These are phyloP conservation scores for Chorisops tibialis DNA, from an alignment of 2,888 invertebrate genomes.

Conservation along the genomic window DNA sequence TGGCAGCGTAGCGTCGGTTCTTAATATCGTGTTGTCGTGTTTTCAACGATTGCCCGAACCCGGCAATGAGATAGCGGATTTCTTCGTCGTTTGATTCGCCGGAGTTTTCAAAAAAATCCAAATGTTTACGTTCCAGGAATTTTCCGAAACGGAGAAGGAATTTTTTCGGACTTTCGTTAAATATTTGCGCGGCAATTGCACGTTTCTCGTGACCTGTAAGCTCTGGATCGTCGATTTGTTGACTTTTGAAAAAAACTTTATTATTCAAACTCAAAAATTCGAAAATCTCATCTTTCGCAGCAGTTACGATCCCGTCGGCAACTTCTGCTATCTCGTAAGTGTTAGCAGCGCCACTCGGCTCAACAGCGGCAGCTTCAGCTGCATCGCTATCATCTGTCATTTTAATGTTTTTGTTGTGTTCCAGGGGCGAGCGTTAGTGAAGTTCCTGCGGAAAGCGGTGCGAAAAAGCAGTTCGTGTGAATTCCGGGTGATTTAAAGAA, in stretches of 20 bases:
- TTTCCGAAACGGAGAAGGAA: conserved; percentile 78
- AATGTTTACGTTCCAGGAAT: conserved; percentile 63
- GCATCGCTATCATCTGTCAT: conserved; percentile 8
- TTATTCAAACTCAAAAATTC: conserved; percentile 42
- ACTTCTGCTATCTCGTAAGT: background rate
- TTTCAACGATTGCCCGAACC: conserved; percentile 58
- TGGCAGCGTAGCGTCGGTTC: conserved; percentile 79
- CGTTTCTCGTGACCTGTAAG: conserved; percentile 67
- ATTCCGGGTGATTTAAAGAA: background rate
- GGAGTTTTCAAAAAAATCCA: conserved; percentile 62
- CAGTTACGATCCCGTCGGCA: background rate
- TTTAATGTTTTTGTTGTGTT: too few species aligned
- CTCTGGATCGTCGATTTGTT: conserved; percentile 76
- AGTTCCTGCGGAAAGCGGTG: too few species aligned
- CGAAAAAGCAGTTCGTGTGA: too few species aligned
- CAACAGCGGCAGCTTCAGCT: background rate
- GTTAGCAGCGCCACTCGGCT: background rate
- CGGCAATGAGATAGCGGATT: conserved; percentile 62
- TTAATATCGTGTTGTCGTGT: conserved; percentile 59
- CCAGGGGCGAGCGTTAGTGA: too few species aligned
- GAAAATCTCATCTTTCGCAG: conserved; percentile 51
- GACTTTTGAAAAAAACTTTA: conserved; percentile 68
- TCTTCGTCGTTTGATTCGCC: conserved; percentile 52
- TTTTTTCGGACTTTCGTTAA: conserved; percentile 62
- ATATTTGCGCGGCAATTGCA: conserved; percentile 63